Conservation (phyloP, 2,888 invertebrate genomes). For the Ypsolopha sequella region DNA sequence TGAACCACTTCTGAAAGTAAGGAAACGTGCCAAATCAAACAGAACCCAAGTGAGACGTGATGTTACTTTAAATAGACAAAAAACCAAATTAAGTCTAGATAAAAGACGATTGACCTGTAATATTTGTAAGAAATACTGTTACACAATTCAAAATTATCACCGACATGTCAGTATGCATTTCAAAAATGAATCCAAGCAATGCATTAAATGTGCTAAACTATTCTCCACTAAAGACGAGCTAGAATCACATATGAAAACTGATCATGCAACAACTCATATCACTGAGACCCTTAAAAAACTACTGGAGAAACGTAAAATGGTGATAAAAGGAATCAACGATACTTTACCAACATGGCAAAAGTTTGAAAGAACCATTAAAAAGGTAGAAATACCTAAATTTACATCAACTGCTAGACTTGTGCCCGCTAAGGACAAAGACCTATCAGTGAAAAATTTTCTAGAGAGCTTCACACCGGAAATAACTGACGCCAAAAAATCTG, state of each 20-base stretch:
- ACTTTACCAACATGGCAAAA: slow-evolving; percentile 14
- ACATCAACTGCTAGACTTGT: slow-evolving; percentile 23
- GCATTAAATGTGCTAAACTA: slow-evolving; percentile 37
- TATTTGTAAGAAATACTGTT: slow-evolving; percentile 45
- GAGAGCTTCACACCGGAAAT: slow-evolving; percentile 47
- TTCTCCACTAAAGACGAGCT: slow-evolving; percentile 32
- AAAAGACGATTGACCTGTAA: slow-evolving; percentile 32
- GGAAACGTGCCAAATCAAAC: slow-evolving; percentile 3
- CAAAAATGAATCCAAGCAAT: slow-evolving; percentile 28
- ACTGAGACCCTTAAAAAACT: slow-evolving; percentile 47
- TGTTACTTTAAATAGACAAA: slow-evolving; percentile 2
- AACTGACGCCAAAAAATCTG: slow-evolving; percentile 14
- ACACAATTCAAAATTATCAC: slow-evolving; percentile 49
- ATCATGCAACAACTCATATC: slow-evolving; percentile 38
- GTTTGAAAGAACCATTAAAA: slow-evolving; percentile 33
- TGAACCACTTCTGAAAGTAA: slow-evolving; percentile 24
- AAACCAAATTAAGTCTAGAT: slow-evolving; percentile 5
- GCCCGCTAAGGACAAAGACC: slow-evolving; percentile 15
- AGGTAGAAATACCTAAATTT: slow-evolving; percentile 15
- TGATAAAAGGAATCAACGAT: slow-evolving; percentile 2
- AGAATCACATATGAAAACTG: slow-evolving; percentile 24
- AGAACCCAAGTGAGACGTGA: slow-evolving; percentile 5
- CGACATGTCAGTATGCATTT: slow-evolving; percentile 43
- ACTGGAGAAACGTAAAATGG: slow-evolving; percentile 30
- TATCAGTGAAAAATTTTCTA: slow-evolving; percentile 46